These are phyloP conservation scores for Germaria angustata DNA, from an alignment of 2,888 invertebrate species.

Conservation along the genomic window DNA sequence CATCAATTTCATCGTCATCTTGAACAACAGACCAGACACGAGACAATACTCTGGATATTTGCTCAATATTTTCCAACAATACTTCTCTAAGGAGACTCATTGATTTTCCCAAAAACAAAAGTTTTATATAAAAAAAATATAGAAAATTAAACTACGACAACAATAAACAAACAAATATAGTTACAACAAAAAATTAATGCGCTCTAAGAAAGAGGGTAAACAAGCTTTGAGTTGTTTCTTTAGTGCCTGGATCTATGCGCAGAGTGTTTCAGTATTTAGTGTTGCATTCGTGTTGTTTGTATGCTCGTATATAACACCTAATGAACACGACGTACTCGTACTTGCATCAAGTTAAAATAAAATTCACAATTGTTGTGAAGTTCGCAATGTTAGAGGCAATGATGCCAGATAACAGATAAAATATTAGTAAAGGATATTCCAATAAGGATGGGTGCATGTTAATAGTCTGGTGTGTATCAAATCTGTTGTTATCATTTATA, in stretches of 20 bases:
- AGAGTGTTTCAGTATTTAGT: constrained; percentile 1
- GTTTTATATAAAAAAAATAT: neutral
- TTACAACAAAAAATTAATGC: constrained; percentile 18
- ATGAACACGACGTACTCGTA: constrained; percentile 29
- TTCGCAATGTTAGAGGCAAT: neutral
- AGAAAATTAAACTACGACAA: neutral
- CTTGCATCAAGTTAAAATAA: constrained; percentile 1
- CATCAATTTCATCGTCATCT: constrained; percentile 55
- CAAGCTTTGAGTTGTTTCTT: constrained; percentile 40
- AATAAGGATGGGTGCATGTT: too few species aligned
- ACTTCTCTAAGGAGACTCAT: constrained; percentile 21
- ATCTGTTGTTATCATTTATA: too few species aligned
- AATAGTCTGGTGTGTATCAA: too few species aligned
- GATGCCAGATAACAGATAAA: constrained; percentile 24
- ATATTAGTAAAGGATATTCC: neutral
- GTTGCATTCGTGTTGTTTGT: constrained; percentile 33
- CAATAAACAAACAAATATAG: constrained; percentile 24
- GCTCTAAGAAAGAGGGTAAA: constrained; percentile 42
- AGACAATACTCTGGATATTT: constrained; percentile 50
- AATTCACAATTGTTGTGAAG: constrained; percentile 39
- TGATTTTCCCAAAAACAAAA: constrained; percentile 45
- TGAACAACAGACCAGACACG: constrained; percentile 55
- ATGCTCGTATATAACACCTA: constrained; percentile 59
- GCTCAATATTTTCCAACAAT: constrained; percentile 30
- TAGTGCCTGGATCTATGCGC: neutral